Conservation (phyloP, 2,797 vertebrate genomes). For the Tokudaia muenninki region DNA sequence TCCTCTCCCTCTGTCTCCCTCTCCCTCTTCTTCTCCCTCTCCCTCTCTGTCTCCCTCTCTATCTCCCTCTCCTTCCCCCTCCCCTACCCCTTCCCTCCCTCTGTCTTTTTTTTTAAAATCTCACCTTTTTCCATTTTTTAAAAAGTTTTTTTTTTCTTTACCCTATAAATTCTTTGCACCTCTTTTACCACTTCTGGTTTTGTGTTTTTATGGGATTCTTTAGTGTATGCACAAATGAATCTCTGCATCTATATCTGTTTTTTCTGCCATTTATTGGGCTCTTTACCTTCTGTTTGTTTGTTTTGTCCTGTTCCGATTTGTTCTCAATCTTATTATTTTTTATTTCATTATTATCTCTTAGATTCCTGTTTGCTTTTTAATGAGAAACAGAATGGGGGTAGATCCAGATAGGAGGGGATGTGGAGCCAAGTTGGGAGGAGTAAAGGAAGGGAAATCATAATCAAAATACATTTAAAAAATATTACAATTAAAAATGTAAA, state of each 20-base stretch:
- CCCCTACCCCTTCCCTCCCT: too few species aligned
- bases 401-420: not conserved
- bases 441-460: not conserved
- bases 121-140: not conserved
- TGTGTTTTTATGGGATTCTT: not conserved
- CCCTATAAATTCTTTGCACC: not conserved
- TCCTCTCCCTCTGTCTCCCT: too few species aligned
- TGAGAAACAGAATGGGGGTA: not conserved
- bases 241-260: not conserved
- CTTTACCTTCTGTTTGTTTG: not conserved
- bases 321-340: not conserved
- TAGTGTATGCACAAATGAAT: not conserved
- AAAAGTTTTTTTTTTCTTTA: not conserved
- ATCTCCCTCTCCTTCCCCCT: rapidly evolving
- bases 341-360: not conserved
- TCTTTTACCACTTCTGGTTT: not conserved
- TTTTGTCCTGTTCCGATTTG: not conserved
- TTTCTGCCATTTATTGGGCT: not conserved
- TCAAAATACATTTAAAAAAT: not conserved
- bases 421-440: not conserved
- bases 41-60: rapidly evolving
- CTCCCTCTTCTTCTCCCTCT: not conserved
- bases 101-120: not conserved
- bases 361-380: conserved; percentile 27
- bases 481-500: not conserved